phyloP scores from a whole-genome alignment of 2,888 invertebrate genomes.

The Euzophera pinguis region DNA sequence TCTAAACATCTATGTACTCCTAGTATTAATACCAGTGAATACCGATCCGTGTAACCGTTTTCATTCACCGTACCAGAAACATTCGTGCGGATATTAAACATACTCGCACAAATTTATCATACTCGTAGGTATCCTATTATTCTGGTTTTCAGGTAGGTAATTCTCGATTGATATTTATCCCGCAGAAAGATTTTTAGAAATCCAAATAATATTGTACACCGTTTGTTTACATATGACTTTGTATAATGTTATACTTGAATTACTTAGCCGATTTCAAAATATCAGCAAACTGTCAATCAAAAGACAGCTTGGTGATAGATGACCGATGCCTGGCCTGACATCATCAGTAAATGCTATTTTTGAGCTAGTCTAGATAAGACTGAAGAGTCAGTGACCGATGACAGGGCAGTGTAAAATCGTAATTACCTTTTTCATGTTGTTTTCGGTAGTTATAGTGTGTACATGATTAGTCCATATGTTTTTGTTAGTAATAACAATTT shows the following conservation, averaged over 20 bases:
- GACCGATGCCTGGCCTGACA: constrained; percentile 10
- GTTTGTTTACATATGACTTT: not conserved
- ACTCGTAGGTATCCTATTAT: too few relatives aligned
- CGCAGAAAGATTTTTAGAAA: too few relatives aligned
- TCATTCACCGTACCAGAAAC: not conserved
- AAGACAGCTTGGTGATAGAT: not conserved
- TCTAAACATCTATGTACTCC: not conserved
- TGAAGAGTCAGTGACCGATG: constrained; percentile 10
- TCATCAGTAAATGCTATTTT: constrained; percentile 24
- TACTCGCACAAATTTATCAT: too few relatives aligned
- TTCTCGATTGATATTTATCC: too few relatives aligned
- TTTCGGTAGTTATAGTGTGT: too few relatives aligned
- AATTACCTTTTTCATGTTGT: too few relatives aligned
- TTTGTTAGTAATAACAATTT: too few relatives aligned
- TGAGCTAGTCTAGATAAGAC: constrained; percentile 21
- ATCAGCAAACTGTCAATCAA: not conserved
- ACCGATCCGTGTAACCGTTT: constrained; percentile 1
- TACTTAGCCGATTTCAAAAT: not conserved
- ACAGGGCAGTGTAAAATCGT: not conserved
- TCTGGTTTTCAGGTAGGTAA: too few relatives aligned
- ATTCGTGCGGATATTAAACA: too few relatives aligned
- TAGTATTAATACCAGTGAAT: constrained; percentile 7
- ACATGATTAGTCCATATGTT: too few relatives aligned
- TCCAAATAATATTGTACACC: not conserved
- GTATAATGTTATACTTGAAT: too few relatives aligned